A percentile compares a stretch with the other conserved stretches of the same genome.
Conservation (phyloP, 2,113 vertebrate species). For the Platysternon megacephalum region DNA sequence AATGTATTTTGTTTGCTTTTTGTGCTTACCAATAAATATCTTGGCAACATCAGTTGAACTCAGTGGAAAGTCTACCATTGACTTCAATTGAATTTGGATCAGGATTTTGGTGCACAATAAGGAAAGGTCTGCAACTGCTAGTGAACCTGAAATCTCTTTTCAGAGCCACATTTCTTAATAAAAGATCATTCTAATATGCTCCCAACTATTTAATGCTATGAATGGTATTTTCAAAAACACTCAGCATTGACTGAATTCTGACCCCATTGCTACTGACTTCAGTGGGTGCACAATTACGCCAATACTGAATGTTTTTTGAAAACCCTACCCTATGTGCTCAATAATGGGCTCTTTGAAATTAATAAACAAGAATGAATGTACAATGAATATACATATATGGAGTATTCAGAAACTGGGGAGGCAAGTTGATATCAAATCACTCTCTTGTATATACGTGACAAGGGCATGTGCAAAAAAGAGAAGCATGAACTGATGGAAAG, state of each 20-base stretch:
- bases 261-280: not conserved
- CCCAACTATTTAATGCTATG: not conserved
- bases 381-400: not conserved
- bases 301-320: not conserved
- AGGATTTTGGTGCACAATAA: not conserved
- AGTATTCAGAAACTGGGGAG: not conserved
- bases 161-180: not conserved
- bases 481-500: not conserved
- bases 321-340: not conserved
- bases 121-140: not conserved
- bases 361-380: not conserved
- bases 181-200: not conserved
- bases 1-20: not conserved
- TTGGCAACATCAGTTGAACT: not conserved
- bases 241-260: not conserved
- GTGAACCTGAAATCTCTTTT: not conserved
- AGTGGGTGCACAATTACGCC: not conserved
- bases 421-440: not conserved
- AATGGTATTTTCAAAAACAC: not conserved
- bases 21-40: not conserved
- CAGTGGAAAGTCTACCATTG: not conserved
- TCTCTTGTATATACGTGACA: not conserved
- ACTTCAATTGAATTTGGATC: not conserved
- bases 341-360: not conserved
- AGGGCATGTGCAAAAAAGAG: not conserved